phyloP scores from a whole-genome alignment of 2,113 vertebrate species.

The Melanocharis versteri region DNA sequence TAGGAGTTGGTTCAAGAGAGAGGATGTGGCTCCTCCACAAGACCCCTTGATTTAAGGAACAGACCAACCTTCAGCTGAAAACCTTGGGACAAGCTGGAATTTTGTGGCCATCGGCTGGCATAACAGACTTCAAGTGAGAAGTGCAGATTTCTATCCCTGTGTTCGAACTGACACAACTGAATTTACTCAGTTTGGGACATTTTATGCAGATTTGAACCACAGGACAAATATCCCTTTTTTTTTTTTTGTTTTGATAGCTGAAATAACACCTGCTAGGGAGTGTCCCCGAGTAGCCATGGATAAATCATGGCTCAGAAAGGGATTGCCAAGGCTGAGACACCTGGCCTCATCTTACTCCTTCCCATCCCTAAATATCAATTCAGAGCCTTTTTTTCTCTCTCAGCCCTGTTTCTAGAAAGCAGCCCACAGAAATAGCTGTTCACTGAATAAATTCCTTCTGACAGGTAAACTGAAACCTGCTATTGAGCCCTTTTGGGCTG shows the following conservation, averaged over 20 bases:
- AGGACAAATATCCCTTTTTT: not conserved
- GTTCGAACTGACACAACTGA: not conserved
- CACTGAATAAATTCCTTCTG: not conserved
- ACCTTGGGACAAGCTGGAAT: not conserved
- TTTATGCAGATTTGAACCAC: not conserved
- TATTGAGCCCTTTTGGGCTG: not conserved
- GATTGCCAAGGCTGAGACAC: not conserved
- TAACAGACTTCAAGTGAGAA: not conserved
- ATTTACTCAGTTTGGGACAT: not conserved
- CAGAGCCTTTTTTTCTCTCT: not conserved
- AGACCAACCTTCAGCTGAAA: not conserved
- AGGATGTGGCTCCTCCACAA: not conserved
- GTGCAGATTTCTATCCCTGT: not conserved
- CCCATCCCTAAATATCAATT: not conserved
- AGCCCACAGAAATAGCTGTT: not conserved
- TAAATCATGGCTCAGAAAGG: not conserved
- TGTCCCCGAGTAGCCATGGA: not conserved
- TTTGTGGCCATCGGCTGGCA: not conserved
- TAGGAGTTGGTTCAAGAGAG: not conserved
- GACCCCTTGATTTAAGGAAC: not conserved
- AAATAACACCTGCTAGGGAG: not conserved
- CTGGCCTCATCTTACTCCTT: not conserved
- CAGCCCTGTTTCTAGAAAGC: not conserved
- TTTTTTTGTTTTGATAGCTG: not conserved
- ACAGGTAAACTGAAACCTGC: not conserved